These are phyloP conservation scores for Equus przewalskii DNA, from an alignment of 2,113 vertebrate genomes.

Conservation along the genomic window DNA sequence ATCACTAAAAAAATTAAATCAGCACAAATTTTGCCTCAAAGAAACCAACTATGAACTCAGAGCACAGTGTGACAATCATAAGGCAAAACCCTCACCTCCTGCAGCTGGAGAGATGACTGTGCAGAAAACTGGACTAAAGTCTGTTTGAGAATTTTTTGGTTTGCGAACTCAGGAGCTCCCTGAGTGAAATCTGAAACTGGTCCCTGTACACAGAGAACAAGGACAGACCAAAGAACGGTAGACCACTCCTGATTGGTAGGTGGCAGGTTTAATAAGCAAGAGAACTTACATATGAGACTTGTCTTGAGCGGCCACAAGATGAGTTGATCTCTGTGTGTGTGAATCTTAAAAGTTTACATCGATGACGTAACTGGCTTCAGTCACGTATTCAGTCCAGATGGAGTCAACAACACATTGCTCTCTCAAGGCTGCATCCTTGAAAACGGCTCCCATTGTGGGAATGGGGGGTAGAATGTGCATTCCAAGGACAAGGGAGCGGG, in stretches of 20 bases:
- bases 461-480: not conserved
- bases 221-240: not conserved
- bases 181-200: not conserved
- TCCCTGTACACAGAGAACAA: too few species aligned
- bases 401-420: not conserved
- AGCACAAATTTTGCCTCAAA: not conserved
- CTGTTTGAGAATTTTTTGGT: not conserved
- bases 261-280: not conserved
- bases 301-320: not conserved
- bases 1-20: not conserved
- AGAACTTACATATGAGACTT: not conserved
- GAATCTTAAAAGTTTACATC: not conserved
- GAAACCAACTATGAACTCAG: not conserved
- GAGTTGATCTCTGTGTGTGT: too few species aligned
- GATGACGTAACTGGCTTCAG: not conserved
- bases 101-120: not conserved
- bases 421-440: not conserved
- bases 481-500: not conserved
- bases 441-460: not conserved
- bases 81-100: not conserved
- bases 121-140: not conserved
- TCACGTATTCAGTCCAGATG: not conserved
- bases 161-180: not conserved
- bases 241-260: not conserved
- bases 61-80: not conserved